Conservation (phyloP, 1,140 invertebrate species). For the Centruroides vittatus region DNA sequence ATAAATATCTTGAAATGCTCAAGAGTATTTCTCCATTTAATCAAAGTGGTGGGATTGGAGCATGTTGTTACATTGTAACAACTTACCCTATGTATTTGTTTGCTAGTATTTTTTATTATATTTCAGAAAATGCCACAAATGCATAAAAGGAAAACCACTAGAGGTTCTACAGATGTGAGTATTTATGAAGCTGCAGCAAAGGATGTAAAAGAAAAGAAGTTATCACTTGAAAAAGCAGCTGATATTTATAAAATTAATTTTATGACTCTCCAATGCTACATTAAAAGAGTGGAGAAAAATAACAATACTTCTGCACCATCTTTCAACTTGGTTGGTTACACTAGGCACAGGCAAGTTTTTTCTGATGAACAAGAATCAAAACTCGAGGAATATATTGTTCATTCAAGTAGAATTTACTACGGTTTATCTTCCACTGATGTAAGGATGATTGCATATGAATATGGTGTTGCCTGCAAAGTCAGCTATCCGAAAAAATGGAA, state of each 20-base stretch:
- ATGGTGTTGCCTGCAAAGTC: not conserved
- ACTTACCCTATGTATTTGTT: not conserved
- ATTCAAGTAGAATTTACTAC: not conserved
- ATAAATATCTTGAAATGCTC: too few species aligned
- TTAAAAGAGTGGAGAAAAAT: not conserved
- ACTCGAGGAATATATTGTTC: not conserved
- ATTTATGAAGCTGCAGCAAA: not conserved
- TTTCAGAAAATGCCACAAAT: not conserved
- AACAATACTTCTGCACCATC: not conserved
- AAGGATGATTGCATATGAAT: not conserved
- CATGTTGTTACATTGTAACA: not conserved
- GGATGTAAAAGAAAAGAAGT: not conserved
- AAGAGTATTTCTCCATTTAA: too few species aligned
- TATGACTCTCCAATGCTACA: not conserved
- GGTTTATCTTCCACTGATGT: not conserved
- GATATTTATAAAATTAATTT: not conserved
- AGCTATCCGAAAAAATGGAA: not conserved
- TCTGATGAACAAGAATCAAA: not conserved
- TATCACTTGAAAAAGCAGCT: not conserved
- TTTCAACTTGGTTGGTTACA: not conserved
- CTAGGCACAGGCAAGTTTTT: not conserved
- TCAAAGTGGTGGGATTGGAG: too few species aligned
- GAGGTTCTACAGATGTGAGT: not conserved
- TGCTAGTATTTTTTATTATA: too few species aligned
- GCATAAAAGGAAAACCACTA: not conserved